Evolutionary conservation across 1,140 invertebrate genomes (phyloP).

Genomic region (Drosophila pseudoananassae): DNA sequence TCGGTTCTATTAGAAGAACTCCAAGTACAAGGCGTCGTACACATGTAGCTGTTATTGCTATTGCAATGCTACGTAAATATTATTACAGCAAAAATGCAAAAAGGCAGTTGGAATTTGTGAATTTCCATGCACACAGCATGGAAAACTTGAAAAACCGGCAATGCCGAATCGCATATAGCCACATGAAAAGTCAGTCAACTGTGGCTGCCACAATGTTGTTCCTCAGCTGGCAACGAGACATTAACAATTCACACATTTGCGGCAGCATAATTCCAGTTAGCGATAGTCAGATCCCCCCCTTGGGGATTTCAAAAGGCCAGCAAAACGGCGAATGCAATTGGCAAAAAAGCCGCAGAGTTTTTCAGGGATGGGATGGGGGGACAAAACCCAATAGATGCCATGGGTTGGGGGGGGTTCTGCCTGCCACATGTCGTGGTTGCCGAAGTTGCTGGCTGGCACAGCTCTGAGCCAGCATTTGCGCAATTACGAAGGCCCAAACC

Average conservation of each 20-base stretch:
- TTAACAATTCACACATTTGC: slow-evolving; percentile 81
- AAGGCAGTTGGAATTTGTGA: slow-evolving; percentile 56
- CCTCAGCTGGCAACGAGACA: slow-evolving; percentile 64
- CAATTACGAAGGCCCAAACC: slow-evolving; percentile 65
- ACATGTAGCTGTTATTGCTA: slow-evolving; percentile 40
- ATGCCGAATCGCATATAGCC: slow-evolving; percentile 29
- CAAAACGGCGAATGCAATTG: slow-evolving; percentile 45
- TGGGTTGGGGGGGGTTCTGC: slow-evolving; percentile 1
- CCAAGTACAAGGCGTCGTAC: slow-evolving; percentile 1
- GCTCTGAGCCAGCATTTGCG: slow-evolving; percentile 58
- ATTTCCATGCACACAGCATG: slow-evolving; percentile 48
- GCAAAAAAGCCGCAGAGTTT: slow-evolving; percentile 15
- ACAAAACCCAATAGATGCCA: slow-evolving; percentile 21
- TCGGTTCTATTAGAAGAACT: slow-evolving; percentile 31
- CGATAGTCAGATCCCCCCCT: slow-evolving; percentile 30
- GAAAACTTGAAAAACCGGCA: slow-evolving; percentile 80
- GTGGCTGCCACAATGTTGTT: slow-evolving; percentile 12
- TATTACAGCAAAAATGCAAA: slow-evolving; percentile 42
- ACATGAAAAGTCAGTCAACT: slow-evolving; percentile 34
- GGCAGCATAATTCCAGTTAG: slow-evolving; percentile 74
- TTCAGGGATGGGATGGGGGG: neutral
- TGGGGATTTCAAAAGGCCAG: slow-evolving; percentile 50
- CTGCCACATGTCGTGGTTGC: slow-evolving; percentile 52
- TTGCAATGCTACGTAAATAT: slow-evolving; percentile 62
- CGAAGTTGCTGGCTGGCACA: slow-evolving; percentile 50